phyloP scores from a whole-genome alignment of 2,113 vertebrate species.

The Myotis yumanensis region DNA sequence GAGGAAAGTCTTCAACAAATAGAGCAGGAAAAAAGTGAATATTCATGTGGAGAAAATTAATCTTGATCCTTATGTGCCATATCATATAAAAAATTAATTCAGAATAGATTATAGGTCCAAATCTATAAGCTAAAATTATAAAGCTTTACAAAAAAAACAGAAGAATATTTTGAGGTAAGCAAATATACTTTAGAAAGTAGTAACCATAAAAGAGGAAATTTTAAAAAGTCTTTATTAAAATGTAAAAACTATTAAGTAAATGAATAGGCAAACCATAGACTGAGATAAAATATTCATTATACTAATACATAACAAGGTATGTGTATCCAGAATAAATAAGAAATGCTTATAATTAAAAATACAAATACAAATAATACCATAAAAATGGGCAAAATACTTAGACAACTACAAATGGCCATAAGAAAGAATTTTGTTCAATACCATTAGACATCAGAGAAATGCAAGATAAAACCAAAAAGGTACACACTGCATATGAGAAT shows the following conservation, averaged over 20 bases:
- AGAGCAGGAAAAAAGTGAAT: not conserved
- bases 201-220: not conserved
- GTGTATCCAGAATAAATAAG: not conserved
- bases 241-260: not conserved
- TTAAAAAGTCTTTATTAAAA: not conserved
- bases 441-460: not conserved
- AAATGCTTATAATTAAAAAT: not conserved
- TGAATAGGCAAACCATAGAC: not conserved
- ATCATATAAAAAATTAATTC: not conserved
- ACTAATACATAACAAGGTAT: not conserved
- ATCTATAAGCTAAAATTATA: not conserved
- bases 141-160: not conserved
- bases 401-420: not conserved
- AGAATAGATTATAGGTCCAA: not conserved
- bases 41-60: not conserved
- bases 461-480: not conserved
- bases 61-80: not conserved
- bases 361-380: not conserved
- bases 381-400: not conserved
- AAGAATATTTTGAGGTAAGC: not conserved
- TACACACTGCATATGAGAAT: not conserved
- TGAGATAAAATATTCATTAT: not conserved
- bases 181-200: not conserved
- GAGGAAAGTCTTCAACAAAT: constrained; percentile 1
- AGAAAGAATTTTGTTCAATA: not conserved